These are phyloP conservation scores for Neotoxoptera formosana DNA, from an alignment of 1,140 invertebrate genomes.

Conservation along the genomic window DNA sequence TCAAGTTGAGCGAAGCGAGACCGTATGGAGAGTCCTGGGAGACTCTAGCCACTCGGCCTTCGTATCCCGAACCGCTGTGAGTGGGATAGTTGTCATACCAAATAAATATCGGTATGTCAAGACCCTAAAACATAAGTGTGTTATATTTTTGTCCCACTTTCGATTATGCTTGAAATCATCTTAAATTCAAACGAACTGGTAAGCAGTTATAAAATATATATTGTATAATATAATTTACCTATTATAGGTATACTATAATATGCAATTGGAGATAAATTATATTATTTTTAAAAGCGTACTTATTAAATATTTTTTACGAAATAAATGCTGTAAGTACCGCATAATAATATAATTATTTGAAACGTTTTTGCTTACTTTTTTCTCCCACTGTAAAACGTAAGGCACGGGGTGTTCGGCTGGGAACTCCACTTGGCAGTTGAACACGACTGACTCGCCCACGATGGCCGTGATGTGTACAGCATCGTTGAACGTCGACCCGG, in stretches of 20 bases:
- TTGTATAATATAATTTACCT: background rate
- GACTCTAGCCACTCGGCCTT: slow-evolving; percentile 87
- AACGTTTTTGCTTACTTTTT: slow-evolving; percentile 81
- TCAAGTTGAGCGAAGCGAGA: slow-evolving; percentile 91
- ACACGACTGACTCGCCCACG: slow-evolving; percentile 92
- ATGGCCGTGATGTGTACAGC: slow-evolving; percentile 95
- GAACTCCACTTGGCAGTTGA: slow-evolving; percentile 96
- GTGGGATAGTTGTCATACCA: slow-evolving; percentile 97
- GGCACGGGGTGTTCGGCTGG: slow-evolving; percentile 92
- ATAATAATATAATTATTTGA: background rate
- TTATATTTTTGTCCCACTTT: background rate
- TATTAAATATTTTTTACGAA: background rate
- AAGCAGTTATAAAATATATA: background rate
- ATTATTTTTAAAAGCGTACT: background rate
- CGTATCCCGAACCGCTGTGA: slow-evolving; percentile 90
- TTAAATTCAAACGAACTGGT: background rate
- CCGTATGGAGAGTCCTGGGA: slow-evolving; percentile 85
- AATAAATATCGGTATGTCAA: slow-evolving; percentile 94
- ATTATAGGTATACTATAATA: background rate
- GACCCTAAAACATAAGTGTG: slow-evolving; percentile 71
- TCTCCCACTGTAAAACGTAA: slow-evolving; percentile 97
- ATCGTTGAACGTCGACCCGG: slow-evolving; percentile 74
- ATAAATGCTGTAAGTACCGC: background rate
- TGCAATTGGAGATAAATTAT: background rate
- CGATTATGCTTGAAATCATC: background rate